phyloP scores from a whole-genome alignment of 2,888 invertebrate species.

The Drosophila picticornis region DNA sequence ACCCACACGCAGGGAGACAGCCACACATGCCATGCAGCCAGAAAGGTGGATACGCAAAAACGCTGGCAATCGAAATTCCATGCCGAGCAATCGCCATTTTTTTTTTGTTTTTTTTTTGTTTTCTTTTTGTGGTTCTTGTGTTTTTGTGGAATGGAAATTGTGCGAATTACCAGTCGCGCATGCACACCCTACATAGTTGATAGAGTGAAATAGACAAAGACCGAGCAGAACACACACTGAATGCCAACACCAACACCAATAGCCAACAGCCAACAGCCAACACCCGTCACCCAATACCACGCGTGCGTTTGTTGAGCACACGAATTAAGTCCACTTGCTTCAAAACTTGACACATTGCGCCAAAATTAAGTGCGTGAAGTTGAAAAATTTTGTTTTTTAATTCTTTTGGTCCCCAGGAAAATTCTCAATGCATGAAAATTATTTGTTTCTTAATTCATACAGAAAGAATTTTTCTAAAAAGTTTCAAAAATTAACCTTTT shows the following conservation, averaged over 20 bases:
- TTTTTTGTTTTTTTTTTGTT: conserved; percentile 1
- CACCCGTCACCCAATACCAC: neutral
- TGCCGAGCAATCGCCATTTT: conserved; percentile 27
- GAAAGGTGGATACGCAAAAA: conserved; percentile 80
- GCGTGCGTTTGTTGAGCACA: conserved; percentile 34
- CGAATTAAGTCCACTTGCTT: conserved; percentile 76
- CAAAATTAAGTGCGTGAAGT: conserved; percentile 71
- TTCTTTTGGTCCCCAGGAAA: neutral
- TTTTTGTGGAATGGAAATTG: conserved; percentile 30
- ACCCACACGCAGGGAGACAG: conserved; percentile 6
- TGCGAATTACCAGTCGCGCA: conserved; percentile 31
- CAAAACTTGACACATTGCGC: conserved; percentile 65
- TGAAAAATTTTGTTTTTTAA: fast-evolving
- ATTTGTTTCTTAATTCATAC: neutral
- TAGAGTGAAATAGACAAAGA: conserved; percentile 37
- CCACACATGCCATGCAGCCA: conserved; percentile 40
- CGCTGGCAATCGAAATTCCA: conserved; percentile 73
- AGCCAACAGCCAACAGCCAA: neutral
- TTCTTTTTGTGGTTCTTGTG: conserved; percentile 17
- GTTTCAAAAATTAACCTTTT: too few species aligned
- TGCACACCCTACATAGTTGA: conserved; percentile 34
- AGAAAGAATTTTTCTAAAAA: neutral
- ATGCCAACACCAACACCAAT: neutral
- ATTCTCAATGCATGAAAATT: neutral
- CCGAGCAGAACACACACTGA: neutral